Base-by-base conservation (phyloP, 2,888 invertebrate species). In the Teleogryllus oceanicus region DNA sequence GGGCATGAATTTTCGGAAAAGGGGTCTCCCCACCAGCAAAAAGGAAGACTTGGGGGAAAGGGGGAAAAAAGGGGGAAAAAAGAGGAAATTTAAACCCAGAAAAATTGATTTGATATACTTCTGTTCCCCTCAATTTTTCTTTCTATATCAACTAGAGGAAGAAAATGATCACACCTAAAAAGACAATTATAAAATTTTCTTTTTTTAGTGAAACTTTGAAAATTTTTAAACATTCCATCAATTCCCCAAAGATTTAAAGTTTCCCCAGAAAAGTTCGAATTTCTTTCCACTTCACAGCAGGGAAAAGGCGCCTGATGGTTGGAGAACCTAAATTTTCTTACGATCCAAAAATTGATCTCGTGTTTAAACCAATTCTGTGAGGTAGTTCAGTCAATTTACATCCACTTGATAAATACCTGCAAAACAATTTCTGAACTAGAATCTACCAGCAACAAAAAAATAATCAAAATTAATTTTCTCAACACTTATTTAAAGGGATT, bases 1-100 rank as follows among this genome's bases (percentile, higher is more conserved):
- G 85, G 84, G 80, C 78, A 85, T 78, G 37, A 84, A 83, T 84
- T 81, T 51, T 81, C 81, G 78, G 81, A 79, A 85, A 80, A 50
- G 82, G 80, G 81, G 83, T 84, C 81, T 84, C 21, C 84, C 84
- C 62, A 85, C 80, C 62, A 86, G 76, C 75, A 84, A 84, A 82
- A 80, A 80, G 80, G 80, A 20, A 87, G 80, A 88, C 87, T 83
- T 62, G 50, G 13, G 21, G 24, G 5, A 8, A n/a, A 74, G 18
- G 5, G n/a, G n/a, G n/a, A n/a, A n/a, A n/a, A n/a, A n/a, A n/a
- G n/a, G n/a, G n/a, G n/a, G n/a, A n/a, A n/a, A n/a, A n/a, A 74
- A 8, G 18, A 74, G 74, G 74, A 74, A 20, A 74, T 74, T 74
- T 10, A n/a, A n/a, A n/a, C 18, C 5, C 12, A 20, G 18, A n/a